Base-by-base conservation (phyloP, 2,797 vertebrate genomes). In the Chelmon rostratus region DNA sequence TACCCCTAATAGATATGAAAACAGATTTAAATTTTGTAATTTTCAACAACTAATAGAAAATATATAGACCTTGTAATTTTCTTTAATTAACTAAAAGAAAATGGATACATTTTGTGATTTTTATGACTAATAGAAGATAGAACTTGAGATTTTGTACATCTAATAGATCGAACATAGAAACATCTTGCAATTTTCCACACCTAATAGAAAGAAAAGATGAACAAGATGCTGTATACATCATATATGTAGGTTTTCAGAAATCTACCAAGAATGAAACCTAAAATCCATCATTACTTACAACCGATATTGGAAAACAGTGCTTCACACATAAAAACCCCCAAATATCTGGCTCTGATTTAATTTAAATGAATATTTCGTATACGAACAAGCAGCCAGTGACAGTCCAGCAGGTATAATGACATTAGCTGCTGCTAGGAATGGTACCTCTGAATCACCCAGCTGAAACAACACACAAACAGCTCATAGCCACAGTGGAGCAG, bases 401-500 rank as follows among this genome's bases (percentile, higher is more conserved):
- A 76, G 47, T 83, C 67, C 47, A 62, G 81, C 81, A 73, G 59
- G 49, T n/a, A 23, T 66, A 38, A 64, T 81, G 82, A 76, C 64
- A 79, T 72, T 35, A 77, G 66, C 79, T 74, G 66, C 75, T 69
- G 76, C 61, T 62, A 9, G 68, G 53, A 76, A 73, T 31, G 49
- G 68, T 79, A 76, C 77, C 84, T 78, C 69, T 82, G 76, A 84
- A 82, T 82, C 76, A 75, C 3, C 58, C 53, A 44, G 76, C 78
- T 63, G 69, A 78, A 79, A 40, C 66, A 62, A 70, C 73, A 59
- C 62, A 73, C 66, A 52, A 65, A 57, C 64, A 73, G 78, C 76
- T 82, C 72, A 3, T 25, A 81, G 62, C 57, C 25, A 21, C 9
- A 2, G 49, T 7, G 23, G 38, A 63, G 40, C 38, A 3, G 1